Evolutionary conservation across 1,140 invertebrate genomes (phyloP), one percentile per base, ranked within the genome.

Genomic region (Platyscapa corneri): DNA sequence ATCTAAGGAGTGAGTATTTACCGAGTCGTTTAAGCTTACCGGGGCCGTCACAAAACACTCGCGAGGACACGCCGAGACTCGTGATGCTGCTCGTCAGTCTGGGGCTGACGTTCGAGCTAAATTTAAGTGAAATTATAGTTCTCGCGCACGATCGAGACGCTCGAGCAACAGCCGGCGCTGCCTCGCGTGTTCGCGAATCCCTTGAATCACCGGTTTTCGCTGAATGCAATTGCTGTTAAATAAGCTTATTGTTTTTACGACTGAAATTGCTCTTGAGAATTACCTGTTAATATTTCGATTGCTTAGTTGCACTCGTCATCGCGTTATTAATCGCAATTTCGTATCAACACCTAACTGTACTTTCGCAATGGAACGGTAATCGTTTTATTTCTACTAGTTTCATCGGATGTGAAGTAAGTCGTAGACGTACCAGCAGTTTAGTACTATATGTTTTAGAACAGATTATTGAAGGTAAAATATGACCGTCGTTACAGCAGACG

Each of bases 1-100:
- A n/a, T 95, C 96, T 87, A 96, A 96, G 92, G 96, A 97, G 96
- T 97, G 93, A 97, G 96, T 96, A 67, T 90, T 67, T 49, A 1
- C 7, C 30, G 20, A 77, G 30, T 34, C 14, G 3, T 14, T 53
- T 3, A 5, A 20, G 10, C 56, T 60, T 60, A 0, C 56, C 23
- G 56, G 14, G 27, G 56, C 27, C 20, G 56, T 27, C 10, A 3
- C 23, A 14, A 2, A 5, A 27, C 23, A 60, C 14, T 6, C 23
- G 3, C 23, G 56, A 53, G 49, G 49, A 53, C 49, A 53, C 49
- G 56, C 2, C 6, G 23, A 14, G 56, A 27, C 23, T 27, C 56
- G 20, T 23, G 74, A 18, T 5, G 5, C 6, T 12, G 42, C 42
- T 46, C 42, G 5, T 12, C 75, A 83, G 32, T 53, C 84, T 49